Evolutionary conservation across 1,140 invertebrate species (phyloP), one percentile per base, ranked within the genome.

Genomic region (Periplaneta americana): DNA sequence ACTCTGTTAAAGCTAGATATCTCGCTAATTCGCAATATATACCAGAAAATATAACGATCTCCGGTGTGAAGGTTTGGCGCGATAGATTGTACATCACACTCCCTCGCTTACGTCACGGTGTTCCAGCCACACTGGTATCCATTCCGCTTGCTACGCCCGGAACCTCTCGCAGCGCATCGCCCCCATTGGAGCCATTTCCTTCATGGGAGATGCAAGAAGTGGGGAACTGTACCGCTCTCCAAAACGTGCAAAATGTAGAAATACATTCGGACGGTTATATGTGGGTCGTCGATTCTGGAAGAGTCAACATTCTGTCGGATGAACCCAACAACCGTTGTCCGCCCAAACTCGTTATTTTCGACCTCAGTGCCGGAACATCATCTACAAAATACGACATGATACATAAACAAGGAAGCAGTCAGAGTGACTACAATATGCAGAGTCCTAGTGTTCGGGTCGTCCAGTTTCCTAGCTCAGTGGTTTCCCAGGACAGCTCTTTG

Each of bases 251-350:
- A 85, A 92, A 91, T 83, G 89, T 94, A 84, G 93, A 94, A 85
- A 92, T 94, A 32, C 93, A 94, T 84, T 89, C 33, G 93, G 92
- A 5, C 87, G 92, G 3, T 92, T 87, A 92, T 0, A 92, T 95
- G 91, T 95, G 93, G 93, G 90, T 94, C 1, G 84, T 94, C 66
- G 94, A 95, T 84, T 91, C 91, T 22, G 93, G 93, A 0, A 88
- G 91, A 11, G 88, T 91, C 0, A 66, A 82, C 33, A 88, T 87
- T 0, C 90, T 90, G 17, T 83, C 91, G 75, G 90, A 87, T 0
- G 75, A 85, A 17, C 85, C 87, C 0, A 89, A 88, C 37, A 86
- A 87, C 22, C 85, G 85, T 33, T 95, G 93, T 84, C 91, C 91
- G 2, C 91, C 93, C 0, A 92, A 93, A 80, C 84, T 95, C 15